A percentile compares a stretch with the other conserved stretches of the same genome.
phyloP scores from a whole-genome alignment of 2,797 vertebrate genomes.

The Pteropus rufus region DNA sequence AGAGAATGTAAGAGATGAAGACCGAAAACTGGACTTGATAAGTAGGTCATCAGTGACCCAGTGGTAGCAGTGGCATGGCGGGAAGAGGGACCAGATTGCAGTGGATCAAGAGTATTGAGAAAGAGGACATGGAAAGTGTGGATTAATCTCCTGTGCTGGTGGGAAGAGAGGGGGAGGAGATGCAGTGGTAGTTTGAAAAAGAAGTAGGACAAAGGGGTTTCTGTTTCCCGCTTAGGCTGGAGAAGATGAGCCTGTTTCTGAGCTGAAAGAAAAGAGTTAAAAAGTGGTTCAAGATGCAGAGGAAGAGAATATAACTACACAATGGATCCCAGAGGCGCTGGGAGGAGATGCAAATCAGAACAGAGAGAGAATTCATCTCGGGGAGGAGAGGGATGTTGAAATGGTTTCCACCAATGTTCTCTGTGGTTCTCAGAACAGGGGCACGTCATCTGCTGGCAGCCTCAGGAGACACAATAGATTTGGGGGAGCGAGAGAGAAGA shows the following conservation, averaged over 20 bases:
- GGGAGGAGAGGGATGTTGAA: not conserved
- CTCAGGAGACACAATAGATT: not conserved
- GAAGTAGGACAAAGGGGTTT: not conserved
- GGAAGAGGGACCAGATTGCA: not conserved
- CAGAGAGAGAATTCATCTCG: not conserved
- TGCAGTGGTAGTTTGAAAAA: not conserved
- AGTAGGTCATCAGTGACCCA: not conserved
- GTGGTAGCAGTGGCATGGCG: rapidly evolving
- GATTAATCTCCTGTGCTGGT: not conserved
- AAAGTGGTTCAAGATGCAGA: not conserved
- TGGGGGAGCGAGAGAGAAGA: not conserved
- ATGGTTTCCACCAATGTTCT: not conserved
- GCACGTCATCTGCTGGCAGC: not conserved
- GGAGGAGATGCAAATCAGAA: not conserved
- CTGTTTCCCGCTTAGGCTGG: not conserved
- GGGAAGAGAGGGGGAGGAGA: not conserved
- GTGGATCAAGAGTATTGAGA: not conserved
- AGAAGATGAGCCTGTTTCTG: not conserved
- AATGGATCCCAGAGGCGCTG: not conserved
- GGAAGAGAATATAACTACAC: not conserved
- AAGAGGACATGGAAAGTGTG: not conserved
- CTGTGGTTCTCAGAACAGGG: not conserved
- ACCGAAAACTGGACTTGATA: not conserved
- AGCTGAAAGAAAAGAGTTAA: not conserved
- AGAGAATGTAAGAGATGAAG: not conserved